phyloP scores from a whole-genome alignment of 2,113 vertebrate genomes.

The Paradoxurus hermaphroditus region DNA sequence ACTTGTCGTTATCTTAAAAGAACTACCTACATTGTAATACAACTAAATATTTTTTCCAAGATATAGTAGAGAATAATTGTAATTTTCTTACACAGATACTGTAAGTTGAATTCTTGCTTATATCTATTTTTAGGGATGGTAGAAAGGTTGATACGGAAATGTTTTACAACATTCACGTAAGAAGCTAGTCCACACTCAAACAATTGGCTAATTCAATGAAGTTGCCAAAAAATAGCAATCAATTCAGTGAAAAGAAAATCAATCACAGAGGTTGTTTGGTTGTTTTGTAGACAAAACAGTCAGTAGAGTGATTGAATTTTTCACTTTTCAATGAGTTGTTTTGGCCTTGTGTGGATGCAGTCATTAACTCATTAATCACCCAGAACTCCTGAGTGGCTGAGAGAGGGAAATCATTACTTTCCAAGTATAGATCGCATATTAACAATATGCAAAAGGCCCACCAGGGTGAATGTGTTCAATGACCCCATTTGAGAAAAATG shows the following conservation, averaged over 20 bases:
- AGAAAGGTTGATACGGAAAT: not conserved
- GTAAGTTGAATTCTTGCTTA: not conserved
- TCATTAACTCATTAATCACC: slow-evolving; percentile 78
- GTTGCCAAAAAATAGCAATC: slow-evolving; percentile 74
- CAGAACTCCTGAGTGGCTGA: slow-evolving; percentile 63
- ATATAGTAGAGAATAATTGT: not conserved
- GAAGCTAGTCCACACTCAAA: not conserved
- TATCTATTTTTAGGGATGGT: not conserved
- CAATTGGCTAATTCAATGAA: slow-evolving; percentile 68
- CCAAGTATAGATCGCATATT: slow-evolving; percentile 69
- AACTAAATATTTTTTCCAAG: slow-evolving; percentile 39
- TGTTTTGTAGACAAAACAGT: slow-evolving; percentile 76
- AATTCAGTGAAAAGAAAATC: slow-evolving; percentile 74
- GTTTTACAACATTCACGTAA: not conserved
- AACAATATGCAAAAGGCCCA: slow-evolving; percentile 71
- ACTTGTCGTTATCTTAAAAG: slow-evolving; percentile 3
- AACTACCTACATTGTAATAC: not conserved
- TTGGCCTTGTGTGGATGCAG: slow-evolving; percentile 71
- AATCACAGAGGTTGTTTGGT: slow-evolving; percentile 67
- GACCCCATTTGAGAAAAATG: slow-evolving; percentile 73
- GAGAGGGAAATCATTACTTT: slow-evolving; percentile 67
- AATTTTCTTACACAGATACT: not conserved
- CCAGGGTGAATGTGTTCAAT: slow-evolving; percentile 66
- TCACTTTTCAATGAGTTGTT: slow-evolving; percentile 77
- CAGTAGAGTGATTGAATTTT: slow-evolving; percentile 73